Evolutionary conservation across 2,888 invertebrate species (phyloP).

Genomic region (Muschampia plurimacula): DNA sequence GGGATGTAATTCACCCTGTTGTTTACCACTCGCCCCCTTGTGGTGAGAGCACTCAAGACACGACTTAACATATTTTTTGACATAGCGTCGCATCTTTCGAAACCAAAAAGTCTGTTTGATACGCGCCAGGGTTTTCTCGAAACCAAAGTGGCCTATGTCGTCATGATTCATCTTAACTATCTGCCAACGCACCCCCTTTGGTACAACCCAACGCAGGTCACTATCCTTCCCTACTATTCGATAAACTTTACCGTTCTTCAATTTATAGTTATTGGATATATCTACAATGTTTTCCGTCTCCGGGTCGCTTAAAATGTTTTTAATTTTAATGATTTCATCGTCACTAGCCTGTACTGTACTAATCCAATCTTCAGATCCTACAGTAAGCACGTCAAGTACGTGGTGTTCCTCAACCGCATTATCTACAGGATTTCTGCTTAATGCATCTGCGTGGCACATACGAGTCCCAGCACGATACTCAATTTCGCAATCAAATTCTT

Average conservation of each 20-base stretch:
- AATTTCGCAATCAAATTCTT: not conserved
- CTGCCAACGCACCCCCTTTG: not conserved
- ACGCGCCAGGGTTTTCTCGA: conserved; percentile 12
- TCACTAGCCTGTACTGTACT: conserved; percentile 1
- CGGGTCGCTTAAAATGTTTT: not conserved
- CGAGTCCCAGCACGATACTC: not conserved
- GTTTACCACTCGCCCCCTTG: not conserved
- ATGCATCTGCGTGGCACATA: not conserved
- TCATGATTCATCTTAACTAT: conserved; percentile 11
- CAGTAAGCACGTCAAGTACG: not conserved
- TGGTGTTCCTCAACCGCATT: not conserved
- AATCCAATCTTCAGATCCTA: not conserved
- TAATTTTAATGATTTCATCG: not conserved
- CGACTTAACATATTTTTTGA: conserved; percentile 3
- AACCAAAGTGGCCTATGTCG: conserved; percentile 18
- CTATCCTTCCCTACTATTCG: not conserved
- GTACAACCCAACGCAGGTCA: not conserved
- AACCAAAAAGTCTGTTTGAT: conserved; percentile 8
- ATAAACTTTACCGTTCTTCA: conserved; percentile 1
- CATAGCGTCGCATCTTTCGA: conserved; percentile 6
- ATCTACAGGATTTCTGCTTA: not conserved
- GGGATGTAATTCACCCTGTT: not conserved
- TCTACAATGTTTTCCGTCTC: not conserved
- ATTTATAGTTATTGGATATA: not conserved
- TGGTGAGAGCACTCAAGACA: conserved; percentile 1